Base-by-base conservation (phyloP, 2,797 vertebrate species). In the Microcaecilia unicolor region DNA sequence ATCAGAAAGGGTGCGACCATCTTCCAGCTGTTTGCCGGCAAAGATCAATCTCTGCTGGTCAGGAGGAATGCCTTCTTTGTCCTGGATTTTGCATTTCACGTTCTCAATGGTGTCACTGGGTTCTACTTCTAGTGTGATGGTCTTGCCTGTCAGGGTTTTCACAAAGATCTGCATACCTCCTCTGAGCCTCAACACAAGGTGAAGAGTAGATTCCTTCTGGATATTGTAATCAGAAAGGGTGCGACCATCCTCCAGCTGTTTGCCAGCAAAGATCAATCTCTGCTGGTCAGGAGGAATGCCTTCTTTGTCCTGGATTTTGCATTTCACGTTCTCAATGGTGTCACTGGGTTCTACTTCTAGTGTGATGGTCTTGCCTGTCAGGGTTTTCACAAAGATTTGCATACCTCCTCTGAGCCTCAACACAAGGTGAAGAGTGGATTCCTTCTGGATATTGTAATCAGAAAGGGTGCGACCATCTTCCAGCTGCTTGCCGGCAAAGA, bases 401-500 rank as follows among this genome's bases (percentile, higher is more conserved):
- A 64, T 62, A 2, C 66, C 75, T 2, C 75, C 78, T 1, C 72
- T 64, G 2, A 76, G 48, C 7, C 67, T 67, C 11, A 76, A 58
- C 13, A 75, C 67, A 0, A 71, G 22, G 0, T 76, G 65, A 3
- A 78, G 61, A 0, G 77, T 78, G 9, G 76, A 72, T 4, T 80
- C 77, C 7, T 78, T 78, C 50, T 80, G 77, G 56, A 82, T 84
- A 26, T 81, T 83, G 61, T 83, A 79, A 59, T 78, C 80, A 0
- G 78, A 79, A 0, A 81, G 41, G 2, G 76, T 83, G 11, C 77
- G 77, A 1, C 69, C 89, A 9, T 91, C 89, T 22, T 90, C 89
- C 53, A 90, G 70, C 80, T 92, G 87, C 58, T 90, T 91, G 2
- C 89, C 89, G 6, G 85, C 88, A 0, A 91, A 90, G 48, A 90